A percentile compares a stretch with the other conserved stretches of the same genome.
phyloP scores from a whole-genome alignment of 2,888 invertebrate genomes.

The Drosophila colorata region DNA sequence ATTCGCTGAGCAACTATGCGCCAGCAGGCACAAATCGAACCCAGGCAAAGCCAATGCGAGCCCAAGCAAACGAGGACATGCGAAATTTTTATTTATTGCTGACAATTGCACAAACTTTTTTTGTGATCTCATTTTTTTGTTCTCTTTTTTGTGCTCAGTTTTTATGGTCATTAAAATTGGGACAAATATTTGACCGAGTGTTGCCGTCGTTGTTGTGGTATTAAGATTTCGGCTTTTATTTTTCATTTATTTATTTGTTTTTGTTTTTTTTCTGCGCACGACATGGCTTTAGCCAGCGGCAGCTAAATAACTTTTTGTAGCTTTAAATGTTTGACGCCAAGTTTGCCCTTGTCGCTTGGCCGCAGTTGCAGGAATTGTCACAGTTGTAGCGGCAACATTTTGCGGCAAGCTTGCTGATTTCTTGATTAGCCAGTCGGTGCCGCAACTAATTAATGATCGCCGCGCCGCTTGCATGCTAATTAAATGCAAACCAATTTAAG shows the following conservation, averaged over 20 bases:
- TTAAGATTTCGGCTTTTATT: constrained; percentile 34
- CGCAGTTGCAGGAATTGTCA: constrained; percentile 40
- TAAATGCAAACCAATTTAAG: constrained; percentile 55
- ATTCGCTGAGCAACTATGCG: constrained; percentile 65
- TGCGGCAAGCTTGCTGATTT: constrained; percentile 54
- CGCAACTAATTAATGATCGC: constrained; percentile 71
- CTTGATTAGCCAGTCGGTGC: constrained; percentile 62
- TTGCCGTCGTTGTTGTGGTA: constrained; percentile 43
- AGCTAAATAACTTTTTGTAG: constrained; percentile 50
- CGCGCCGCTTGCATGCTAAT: constrained; percentile 66
- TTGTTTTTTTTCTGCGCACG: constrained; percentile 53
- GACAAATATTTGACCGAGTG: constrained; percentile 77
- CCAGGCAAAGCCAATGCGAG: constrained; percentile 33
- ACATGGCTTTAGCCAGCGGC: constrained; percentile 54
- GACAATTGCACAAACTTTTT: constrained; percentile 77
- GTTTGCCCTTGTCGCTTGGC: constrained; percentile 69
- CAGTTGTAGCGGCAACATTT: constrained; percentile 56
- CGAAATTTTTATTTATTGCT: constrained; percentile 82
- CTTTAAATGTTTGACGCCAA: constrained; percentile 54
- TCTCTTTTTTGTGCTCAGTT: constrained; percentile 34
- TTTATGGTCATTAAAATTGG: constrained; percentile 81
- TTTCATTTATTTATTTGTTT: constrained; percentile 19
- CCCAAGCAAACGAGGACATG: constrained; percentile 73
- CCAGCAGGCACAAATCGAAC: constrained; percentile 66
- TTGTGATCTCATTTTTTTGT: constrained; percentile 50